Conservation (phyloP, 2,888 invertebrate species). For the Eutolmus rufibarbis region DNA sequence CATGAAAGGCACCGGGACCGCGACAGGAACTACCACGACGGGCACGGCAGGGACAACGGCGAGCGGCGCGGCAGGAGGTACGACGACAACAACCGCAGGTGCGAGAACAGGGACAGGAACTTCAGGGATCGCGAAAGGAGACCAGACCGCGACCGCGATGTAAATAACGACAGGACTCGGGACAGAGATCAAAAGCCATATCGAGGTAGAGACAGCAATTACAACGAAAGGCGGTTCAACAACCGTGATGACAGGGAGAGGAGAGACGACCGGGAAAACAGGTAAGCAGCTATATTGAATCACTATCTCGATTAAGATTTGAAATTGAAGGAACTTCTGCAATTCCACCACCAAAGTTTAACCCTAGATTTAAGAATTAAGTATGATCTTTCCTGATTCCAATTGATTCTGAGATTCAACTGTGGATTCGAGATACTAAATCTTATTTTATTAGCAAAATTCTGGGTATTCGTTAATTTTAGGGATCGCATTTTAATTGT, state of each 20-base stretch:
- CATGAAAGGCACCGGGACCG: neutral
- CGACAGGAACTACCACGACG: conserved; percentile 45
- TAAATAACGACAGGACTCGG: conserved; percentile 31
- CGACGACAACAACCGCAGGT: neutral
- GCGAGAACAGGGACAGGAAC: neutral
- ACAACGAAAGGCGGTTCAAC: conserved; percentile 27
- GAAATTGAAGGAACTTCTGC: too few species aligned
- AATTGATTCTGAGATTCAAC: too few species aligned
- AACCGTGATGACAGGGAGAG: neutral
- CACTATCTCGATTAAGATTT: too few species aligned
- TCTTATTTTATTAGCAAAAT: too few species aligned
- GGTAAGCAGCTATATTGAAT: neutral
- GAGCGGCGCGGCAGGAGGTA: neutral
- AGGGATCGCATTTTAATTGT: too few species aligned
- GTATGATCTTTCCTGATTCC: too few species aligned
- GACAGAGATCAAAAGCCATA: conserved; percentile 20
- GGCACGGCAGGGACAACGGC: neutral
- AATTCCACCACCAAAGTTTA: too few species aligned
- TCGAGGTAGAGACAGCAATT: conserved; percentile 5
- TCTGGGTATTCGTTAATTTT: too few species aligned
- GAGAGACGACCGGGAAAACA: conserved; percentile 2
- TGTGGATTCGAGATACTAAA: too few species aligned
- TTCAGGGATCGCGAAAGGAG: conserved; percentile 13
- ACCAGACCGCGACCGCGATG: conserved; percentile 43
- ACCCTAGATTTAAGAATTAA: too few species aligned